A percentile compares a stretch with the other conserved stretches of the same genome.
These are phyloP conservation scores for Lepus oiostolus DNA, from an alignment of 2,797 vertebrate genomes.

Conservation along the genomic window DNA sequence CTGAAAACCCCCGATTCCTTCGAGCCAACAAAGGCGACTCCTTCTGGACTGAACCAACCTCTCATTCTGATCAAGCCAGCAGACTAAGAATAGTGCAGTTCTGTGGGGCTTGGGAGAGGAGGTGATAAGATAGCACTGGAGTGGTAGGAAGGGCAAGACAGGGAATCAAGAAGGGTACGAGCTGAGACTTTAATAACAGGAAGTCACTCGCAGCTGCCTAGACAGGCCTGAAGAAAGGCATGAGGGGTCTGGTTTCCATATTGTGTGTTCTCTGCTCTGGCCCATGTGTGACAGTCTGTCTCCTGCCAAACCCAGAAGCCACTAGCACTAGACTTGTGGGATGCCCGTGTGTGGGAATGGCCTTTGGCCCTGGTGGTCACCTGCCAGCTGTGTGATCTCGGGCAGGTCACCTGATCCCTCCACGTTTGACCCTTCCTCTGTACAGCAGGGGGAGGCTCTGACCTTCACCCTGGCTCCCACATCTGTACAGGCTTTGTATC, in stretches of 20 bases:
- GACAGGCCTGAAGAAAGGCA: neutral
- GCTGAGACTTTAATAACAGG: neutral
- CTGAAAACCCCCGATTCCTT: neutral
- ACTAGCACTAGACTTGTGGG: neutral
- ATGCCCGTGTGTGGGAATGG: neutral
- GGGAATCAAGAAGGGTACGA: neutral
- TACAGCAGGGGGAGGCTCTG: neutral
- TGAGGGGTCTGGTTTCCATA: neutral
- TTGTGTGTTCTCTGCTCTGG: neutral
- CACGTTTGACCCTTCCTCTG: neutral
- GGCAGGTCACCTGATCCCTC: constrained; percentile 49
- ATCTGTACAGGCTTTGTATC: neutral
- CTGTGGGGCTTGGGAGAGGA: neutral
- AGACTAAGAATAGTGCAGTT: neutral
- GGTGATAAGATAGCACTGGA: neutral
- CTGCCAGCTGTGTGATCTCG: constrained; percentile 40
- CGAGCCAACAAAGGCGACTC: neutral
- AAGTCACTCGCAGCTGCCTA: neutral
- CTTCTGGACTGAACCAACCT: neutral
- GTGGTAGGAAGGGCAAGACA: neutral
- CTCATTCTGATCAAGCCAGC: neutral
- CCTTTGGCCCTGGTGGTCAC: constrained; percentile 24
- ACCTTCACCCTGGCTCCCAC: neutral
- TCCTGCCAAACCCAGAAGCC: neutral
- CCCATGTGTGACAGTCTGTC: neutral